These are phyloP conservation scores for Ploceus nigricollis DNA, from an alignment of 2,113 vertebrate species.

Conservation along the genomic window DNA sequence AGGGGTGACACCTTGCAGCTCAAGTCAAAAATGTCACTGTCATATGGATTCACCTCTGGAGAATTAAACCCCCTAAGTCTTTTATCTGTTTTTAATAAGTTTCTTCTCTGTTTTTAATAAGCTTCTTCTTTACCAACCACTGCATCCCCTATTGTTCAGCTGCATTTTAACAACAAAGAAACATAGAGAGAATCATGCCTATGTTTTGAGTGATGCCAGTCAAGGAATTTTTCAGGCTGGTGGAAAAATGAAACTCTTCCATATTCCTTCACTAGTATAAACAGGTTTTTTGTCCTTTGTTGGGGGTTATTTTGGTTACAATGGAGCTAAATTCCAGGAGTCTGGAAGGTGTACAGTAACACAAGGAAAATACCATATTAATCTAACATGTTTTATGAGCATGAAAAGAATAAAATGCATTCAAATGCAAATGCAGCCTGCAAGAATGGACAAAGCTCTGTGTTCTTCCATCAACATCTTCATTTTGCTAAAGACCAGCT, in stretches of 20 bases:
- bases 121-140: background rate
- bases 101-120: accelerated
- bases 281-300: background rate
- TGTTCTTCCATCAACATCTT: background rate
- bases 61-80: background rate
- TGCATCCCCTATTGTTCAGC: background rate
- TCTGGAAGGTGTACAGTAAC: slow-evolving; percentile 46
- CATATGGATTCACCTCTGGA: background rate
- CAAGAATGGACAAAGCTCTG: background rate
- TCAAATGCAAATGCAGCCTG: slow-evolving; percentile 69
- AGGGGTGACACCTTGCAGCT: background rate
- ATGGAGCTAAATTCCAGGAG: slow-evolving; percentile 41
- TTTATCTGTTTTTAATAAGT: background rate
- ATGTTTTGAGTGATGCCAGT: background rate
- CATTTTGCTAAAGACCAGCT: background rate
- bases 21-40: background rate
- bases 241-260: background rate
- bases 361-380: slow-evolving; percentile 60
- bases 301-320: background rate
- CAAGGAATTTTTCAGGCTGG: background rate
- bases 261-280: background rate
- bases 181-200: background rate
- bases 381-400: slow-evolving; percentile 39
- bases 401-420: slow-evolving; percentile 52
- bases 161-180: background rate